Evolutionary conservation across 35 echinoderm and acorn worm species (phyloP), one percentile per base, ranked within the genome.

Genomic region (Apostichopus parvimensis): DNA sequence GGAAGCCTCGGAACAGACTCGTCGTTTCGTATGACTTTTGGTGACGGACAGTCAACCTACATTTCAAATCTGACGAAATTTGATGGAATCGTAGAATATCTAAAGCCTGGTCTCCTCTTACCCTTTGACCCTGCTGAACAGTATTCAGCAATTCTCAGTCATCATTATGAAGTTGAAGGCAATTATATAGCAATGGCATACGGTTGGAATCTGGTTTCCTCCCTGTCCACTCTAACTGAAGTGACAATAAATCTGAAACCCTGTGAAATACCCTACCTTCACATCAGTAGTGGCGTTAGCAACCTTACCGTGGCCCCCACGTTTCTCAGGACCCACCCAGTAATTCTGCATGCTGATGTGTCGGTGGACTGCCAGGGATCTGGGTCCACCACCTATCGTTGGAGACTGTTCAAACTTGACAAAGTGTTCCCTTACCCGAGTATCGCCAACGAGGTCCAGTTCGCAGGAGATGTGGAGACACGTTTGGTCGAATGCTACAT

Each of bases 331-430:
- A 89, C 52, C 54, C 82, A 90, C 22, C 55, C 91, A 20, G 55
- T 95, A 15, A 58, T 90, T 15, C 91, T 98, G 8, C 61, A 58
- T 72, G 92, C 90, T 15, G 56, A 65, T 5, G 82, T 98, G 10
- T 58, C 34, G 8, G 28, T 95, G 9, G 80, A 95, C 57, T 95
- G 92, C 77, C 80, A 82, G 20, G 66, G 59, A 24, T 93, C 94
- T 9, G 87, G 75, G 9, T 56, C 57, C 56, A 82, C 90, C 66
- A 59, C 28, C n/a, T 92, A 94, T 23, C 77, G 91, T 56, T 98
- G 96, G 96, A 59, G 68, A 20, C 55, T 98, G 6, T 98, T 75
- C 80, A 92, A 90, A 71, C 91, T 98, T 12, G 88, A 82, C 56
- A 86, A 92, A 0, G 58, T 92, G 4, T 94, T 92, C 56, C 90